A percentile compares a stretch with the other conserved stretches of the same genome.
phyloP scores from a whole-genome alignment of 2,113 vertebrate genomes.

The Equus quagga region DNA sequence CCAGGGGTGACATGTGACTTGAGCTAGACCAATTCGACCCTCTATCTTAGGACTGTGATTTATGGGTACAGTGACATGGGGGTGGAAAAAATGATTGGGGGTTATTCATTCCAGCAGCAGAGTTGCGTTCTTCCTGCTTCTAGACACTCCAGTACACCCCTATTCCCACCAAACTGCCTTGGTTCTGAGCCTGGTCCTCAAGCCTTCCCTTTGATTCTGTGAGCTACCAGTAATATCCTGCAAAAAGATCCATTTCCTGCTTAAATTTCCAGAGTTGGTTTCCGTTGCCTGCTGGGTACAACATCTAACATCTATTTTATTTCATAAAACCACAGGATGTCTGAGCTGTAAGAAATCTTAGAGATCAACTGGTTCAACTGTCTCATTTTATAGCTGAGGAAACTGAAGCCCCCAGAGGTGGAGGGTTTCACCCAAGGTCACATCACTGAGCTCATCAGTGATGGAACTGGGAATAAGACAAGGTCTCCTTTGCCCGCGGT shows the following conservation, averaged over 20 bases:
- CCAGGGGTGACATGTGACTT: neutral
- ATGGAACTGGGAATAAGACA: constrained; percentile 13
- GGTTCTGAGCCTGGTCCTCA: neutral
- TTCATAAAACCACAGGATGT: constrained; percentile 6
- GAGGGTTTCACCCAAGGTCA: neutral
- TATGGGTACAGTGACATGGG: neutral
- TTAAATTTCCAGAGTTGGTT: neutral
- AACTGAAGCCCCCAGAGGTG: neutral
- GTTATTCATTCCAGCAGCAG: neutral
- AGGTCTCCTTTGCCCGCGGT: neutral
- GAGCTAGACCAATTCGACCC: neutral
- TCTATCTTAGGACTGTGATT: neutral
- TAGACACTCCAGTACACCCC: neutral
- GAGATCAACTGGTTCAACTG: neutral
- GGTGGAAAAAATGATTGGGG: neutral
- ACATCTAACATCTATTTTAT: neutral
- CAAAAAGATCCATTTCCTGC: neutral
- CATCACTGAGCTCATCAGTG: neutral
- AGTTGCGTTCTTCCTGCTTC: neutral
- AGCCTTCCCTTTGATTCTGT: neutral
- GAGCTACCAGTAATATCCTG: neutral
- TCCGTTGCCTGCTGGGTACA: neutral
- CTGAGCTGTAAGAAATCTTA: constrained; percentile 1
- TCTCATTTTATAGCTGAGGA: neutral
- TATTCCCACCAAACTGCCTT: no score